phyloP scores from a whole-genome alignment of 2,888 invertebrate genomes.

The Steromphala cineraria region DNA sequence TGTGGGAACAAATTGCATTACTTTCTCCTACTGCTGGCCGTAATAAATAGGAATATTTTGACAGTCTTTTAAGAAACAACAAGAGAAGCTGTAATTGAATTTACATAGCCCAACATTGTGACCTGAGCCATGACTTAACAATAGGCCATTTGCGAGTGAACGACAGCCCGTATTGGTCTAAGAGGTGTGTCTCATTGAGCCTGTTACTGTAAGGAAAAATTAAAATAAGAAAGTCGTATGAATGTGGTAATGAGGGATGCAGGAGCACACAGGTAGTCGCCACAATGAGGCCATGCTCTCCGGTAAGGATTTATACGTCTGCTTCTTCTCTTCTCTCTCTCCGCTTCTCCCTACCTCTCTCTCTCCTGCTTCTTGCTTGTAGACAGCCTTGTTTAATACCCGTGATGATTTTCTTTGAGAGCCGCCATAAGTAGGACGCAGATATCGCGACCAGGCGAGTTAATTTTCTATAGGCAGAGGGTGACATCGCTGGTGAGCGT shows the following conservation, averaged over 20 bases:
- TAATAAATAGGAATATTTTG: conserved; percentile 50
- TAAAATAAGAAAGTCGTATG: conserved; percentile 60
- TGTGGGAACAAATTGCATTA: conserved; percentile 39
- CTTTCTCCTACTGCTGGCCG: conserved; percentile 38
- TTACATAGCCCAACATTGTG: conserved; percentile 46
- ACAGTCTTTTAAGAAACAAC: conserved; percentile 53
- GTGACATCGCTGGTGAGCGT: conserved; percentile 10
- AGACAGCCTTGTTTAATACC: conserved; percentile 16
- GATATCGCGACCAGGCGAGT: conserved; percentile 13
- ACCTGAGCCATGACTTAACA: conserved; percentile 49
- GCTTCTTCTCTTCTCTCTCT: conserved; percentile 20
- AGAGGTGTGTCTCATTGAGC: conserved; percentile 58
- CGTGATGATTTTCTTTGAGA: conserved; percentile 18
- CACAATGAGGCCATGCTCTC: conserved; percentile 5
- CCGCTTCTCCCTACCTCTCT: conserved; percentile 17
- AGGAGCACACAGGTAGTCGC: conserved; percentile 16
- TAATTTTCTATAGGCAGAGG: conserved; percentile 20
- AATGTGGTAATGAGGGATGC: conserved; percentile 54
- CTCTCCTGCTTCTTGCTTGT: conserved; percentile 11
- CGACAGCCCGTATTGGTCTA: conserved; percentile 61
- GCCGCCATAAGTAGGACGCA: conserved; percentile 18
- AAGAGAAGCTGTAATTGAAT: conserved; percentile 51
- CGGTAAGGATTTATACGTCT: conserved; percentile 19
- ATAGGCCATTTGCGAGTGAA: conserved; percentile 55
- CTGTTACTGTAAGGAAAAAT: conserved; percentile 49